Conservation (phyloP, 1,140 invertebrate genomes). For the Homalodisca vitripennis region DNA sequence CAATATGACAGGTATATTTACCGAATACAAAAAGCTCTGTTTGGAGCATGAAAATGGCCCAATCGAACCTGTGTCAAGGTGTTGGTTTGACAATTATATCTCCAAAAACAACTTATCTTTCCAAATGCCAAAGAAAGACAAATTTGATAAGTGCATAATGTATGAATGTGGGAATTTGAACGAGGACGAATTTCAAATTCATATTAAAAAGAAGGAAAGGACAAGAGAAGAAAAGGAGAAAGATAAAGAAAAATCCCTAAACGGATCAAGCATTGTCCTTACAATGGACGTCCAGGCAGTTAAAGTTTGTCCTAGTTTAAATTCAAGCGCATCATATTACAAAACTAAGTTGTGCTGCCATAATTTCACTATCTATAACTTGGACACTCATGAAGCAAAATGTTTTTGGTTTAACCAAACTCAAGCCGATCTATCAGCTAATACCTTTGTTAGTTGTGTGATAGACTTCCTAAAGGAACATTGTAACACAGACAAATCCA, state of each 20-base stretch:
- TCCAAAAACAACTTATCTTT: conserved; percentile 38
- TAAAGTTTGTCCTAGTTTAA: conserved; percentile 45
- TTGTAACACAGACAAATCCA: conserved; percentile 11
- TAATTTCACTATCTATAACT: conserved; percentile 52
- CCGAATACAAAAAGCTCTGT: conserved; percentile 22
- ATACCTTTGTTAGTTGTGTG: conserved; percentile 46
- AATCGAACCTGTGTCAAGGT: neutral
- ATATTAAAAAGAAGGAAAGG: conserved; percentile 39
- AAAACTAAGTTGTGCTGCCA: no score
- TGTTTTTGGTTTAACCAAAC: conserved; percentile 51
- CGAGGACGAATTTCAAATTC: conserved; percentile 37
- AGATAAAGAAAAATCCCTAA: conserved; percentile 39
- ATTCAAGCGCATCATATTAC: conserved; percentile 48
- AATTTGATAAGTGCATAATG: conserved; percentile 40
- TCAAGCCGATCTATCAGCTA: conserved; percentile 47
- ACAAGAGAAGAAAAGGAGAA: conserved; percentile 39
- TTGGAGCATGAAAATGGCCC: neutral
- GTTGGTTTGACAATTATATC: conserved; percentile 14
- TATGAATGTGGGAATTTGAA: conserved; percentile 37
- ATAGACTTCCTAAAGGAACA: conserved; percentile 42
- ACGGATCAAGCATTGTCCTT: conserved; percentile 39
- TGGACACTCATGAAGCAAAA: conserved; percentile 41
- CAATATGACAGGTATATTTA: conserved; percentile 4
- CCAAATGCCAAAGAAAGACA: conserved; percentile 41
- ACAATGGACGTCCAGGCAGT: conserved; percentile 49